Evolutionary conservation across 2,113 vertebrate species (phyloP).

Genomic region (Dissostichus mawsoni): DNA sequence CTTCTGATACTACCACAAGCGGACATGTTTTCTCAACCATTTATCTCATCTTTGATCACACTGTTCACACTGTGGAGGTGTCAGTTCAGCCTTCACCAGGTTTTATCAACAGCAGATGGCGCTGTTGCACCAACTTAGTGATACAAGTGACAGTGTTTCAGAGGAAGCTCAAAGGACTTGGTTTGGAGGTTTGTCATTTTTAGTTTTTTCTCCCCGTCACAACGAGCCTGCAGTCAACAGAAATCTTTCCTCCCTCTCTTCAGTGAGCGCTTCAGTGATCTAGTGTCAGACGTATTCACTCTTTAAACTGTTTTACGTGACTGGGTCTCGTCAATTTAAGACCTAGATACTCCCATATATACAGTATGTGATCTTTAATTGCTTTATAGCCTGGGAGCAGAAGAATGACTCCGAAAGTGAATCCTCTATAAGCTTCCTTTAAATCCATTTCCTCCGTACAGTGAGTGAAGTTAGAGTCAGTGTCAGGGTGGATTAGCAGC

Average conservation of each 20-base stretch:
- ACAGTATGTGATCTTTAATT: slow-evolving; percentile 20
- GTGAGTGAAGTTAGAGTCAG: slow-evolving; percentile 17
- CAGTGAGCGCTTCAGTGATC: slow-evolving; percentile 15
- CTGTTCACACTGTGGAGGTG: not conserved
- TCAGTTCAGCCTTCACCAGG: not conserved
- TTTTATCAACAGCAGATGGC: slow-evolving; percentile 69
- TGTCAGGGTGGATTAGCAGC: slow-evolving; percentile 50
- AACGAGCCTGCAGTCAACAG: slow-evolving; percentile 37
- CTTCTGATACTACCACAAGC: too few species aligned
- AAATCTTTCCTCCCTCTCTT: slow-evolving; percentile 32
- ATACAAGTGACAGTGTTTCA: not conserved
- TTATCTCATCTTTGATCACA: too few species aligned
- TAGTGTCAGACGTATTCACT: slow-evolving; percentile 5
- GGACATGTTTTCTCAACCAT: too few species aligned
- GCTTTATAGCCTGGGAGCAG: slow-evolving; percentile 26
- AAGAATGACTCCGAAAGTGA: slow-evolving; percentile 16
- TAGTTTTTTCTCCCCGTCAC: slow-evolving; percentile 22
- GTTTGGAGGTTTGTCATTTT: slow-evolving; percentile 24
- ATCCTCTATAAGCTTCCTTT: slow-evolving; percentile 38
- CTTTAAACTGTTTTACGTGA: not conserved
- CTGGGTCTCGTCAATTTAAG: not conserved
- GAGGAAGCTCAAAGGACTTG: slow-evolving; percentile 13
- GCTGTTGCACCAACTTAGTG: slow-evolving; percentile 56
- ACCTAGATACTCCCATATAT: not conserved
- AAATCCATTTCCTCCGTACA: slow-evolving; percentile 40